Base-by-base conservation (phyloP, 30 jellyfish, hydroid and myxozoan genomes). In the Turritopsis dohrnii region DNA sequence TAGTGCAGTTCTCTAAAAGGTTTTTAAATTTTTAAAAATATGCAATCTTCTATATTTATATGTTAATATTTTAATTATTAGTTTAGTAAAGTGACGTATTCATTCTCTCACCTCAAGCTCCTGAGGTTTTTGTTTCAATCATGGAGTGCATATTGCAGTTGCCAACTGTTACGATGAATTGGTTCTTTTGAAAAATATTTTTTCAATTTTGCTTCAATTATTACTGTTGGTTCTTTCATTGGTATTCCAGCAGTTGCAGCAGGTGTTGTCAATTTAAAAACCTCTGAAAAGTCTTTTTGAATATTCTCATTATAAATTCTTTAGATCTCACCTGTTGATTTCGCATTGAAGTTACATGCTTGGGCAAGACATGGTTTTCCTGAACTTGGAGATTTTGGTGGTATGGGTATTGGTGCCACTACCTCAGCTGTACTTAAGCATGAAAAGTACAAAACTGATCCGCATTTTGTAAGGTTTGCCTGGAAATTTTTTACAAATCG, bases 381-480 rank as follows among this genome's bases (percentile, higher is more conserved):
- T 18, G 97, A 90, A 31, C 87, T 86, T 31, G 95, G 92, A 21
- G 95, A 90, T 60, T 75, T 73, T n/a, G 89, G 92, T 21, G 95
- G 97, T 26, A 81, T 90, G 95, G 97, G 97, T 18, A 79, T 90
- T 24, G 97, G 97, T 1, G 1, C 85, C 30, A 85, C 97, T 19
- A 90, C 97, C 1, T 29, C 31, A 19, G 53, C 79, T 24, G 97
- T 90, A 17, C 75, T 90, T 72, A 52, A 80, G 5, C 95, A 86
- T 86, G 88, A 92, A 71, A 41, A 81, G 26, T 90, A 65, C 74
- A 66, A 23, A 18, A 21, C 86, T 8, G 79, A 86, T 31, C 97
- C 97, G 20, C 97, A 90, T 54, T 54, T 75, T 82, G 97, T 90
- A 66, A 3, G 80, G 18, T 22, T 22, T 22, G 9, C n/a, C n/a